Base-by-base conservation (phyloP, 2,888 invertebrate genomes). In the Callinectes sapidus region DNA sequence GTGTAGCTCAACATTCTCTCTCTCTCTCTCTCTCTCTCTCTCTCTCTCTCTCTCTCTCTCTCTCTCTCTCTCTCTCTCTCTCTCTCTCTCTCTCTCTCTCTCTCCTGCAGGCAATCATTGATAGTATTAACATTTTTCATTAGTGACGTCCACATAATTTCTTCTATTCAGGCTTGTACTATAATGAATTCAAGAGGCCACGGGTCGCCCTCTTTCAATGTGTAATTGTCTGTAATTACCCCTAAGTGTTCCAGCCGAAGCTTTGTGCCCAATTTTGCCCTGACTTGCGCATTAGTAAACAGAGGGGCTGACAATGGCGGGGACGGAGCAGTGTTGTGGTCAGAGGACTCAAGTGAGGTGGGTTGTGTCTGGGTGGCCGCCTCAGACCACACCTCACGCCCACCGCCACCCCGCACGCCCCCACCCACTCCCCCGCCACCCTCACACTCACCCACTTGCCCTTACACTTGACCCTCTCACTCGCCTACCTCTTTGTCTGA, bases 261-360 rank as follows among this genome's bases (percentile, higher is more conserved):
- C 54, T 88, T 88, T 54, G 23, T 61, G 23, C 55, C 54, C 88
- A 88, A 88, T 88, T 88, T 88, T 54, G 88, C 54, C 32, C 88
- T 88, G 54, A 88, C 54, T 88, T 55, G 54, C 88, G 55, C 88
- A 88, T 88, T 88, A 88, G 88, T 54, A 88, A 88, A 88, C 54
- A 88, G 54, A 55, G 54, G 88, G 42, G 54, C 54, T 48, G 54
- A 88, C 88, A 88, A 54, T 88, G 88, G 54, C 61, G 55, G 61
- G 55, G 61, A 55, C 23, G 2, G 88, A 2, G 35, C 55, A 55
- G 87, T 32, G 55, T 28, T 81, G 81, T 81, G 81, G 81, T 81
- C 81, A 81, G 81, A 81, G 2, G 35, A 35, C 81, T 81, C 81
- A 81, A 35, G 81, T 32, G 35, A 81, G 81, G 81, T 81, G 81